Evolutionary conservation across 2,113 vertebrate genomes (phyloP).

Genomic region (Astur gentilis): DNA sequence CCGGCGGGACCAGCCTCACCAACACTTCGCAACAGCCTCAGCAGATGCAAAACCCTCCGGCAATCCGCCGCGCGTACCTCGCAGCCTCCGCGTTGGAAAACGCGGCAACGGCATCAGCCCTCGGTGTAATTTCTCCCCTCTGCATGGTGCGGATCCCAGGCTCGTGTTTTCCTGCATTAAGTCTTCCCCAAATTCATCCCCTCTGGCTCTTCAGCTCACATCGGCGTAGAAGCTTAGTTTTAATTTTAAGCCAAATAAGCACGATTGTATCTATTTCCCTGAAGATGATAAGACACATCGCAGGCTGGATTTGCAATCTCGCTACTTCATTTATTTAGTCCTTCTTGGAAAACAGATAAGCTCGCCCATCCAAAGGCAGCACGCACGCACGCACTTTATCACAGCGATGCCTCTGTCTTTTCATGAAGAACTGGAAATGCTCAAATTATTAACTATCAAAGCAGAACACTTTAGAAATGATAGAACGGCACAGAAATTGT

Average conservation of each 20-base stretch:
- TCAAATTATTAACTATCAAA: conserved; percentile 65
- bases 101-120: not conserved
- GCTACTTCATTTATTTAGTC: conserved; percentile 29
- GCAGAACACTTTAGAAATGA: conserved; percentile 51
- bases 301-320: conserved; percentile 56
- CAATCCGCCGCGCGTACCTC: fast-evolving
- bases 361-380: conserved; percentile 10
- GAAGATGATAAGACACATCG: conserved; percentile 8
- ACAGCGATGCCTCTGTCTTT: conserved; percentile 9
- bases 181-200: conserved; percentile 17
- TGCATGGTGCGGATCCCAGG: not conserved
- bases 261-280: conserved; percentile 21
- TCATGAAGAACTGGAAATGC: conserved; percentile 47
- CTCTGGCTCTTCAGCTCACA: not conserved
- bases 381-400: not conserved
- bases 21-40: not conserved
- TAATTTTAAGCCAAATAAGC: conserved; percentile 49
- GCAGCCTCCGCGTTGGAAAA: not conserved
- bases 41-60: not conserved
- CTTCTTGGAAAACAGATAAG: conserved; percentile 58
- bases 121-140: not conserved
- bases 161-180: not conserved
- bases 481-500: conserved; percentile 39
- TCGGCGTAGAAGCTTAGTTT: not conserved
- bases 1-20: not conserved